phyloP scores from a whole-genome alignment of 2,888 invertebrate species.

The Brassicogethes aeneus region DNA sequence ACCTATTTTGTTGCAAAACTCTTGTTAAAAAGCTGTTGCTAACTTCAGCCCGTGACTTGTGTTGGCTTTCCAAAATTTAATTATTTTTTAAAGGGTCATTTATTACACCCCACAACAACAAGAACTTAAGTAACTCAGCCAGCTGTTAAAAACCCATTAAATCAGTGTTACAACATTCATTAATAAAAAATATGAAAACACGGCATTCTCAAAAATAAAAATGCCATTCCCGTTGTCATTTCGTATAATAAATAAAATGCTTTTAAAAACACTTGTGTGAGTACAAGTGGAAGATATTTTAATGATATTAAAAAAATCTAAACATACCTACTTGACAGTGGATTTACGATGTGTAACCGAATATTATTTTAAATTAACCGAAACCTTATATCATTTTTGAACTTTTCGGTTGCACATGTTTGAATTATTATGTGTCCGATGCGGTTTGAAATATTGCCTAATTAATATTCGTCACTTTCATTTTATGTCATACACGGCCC shows the following conservation, averaged over 20 bases:
- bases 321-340: conserved; percentile 17
- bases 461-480: not conserved
- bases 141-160: not conserved
- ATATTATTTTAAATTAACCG: conserved; percentile 11
- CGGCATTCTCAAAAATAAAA: not conserved
- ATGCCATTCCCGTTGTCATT: not conserved
- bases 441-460: not conserved
- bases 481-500: not conserved
- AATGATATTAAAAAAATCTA: conserved; percentile 18
- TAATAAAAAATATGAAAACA: not conserved
- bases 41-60: too few relatives aligned
- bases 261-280: too few relatives aligned
- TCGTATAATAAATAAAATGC: not conserved
- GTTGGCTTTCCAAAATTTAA: too few relatives aligned
- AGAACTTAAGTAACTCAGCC: not conserved
- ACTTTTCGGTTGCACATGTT: not conserved
- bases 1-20: too few relatives aligned
- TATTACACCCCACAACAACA: not conserved
- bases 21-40: too few relatives aligned
- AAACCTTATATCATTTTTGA: conserved; percentile 1
- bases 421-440: not conserved
- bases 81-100: too few relatives aligned
- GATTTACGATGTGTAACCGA: conserved; percentile 19
- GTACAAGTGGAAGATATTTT: conserved; percentile 11
- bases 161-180: not conserved